phyloP scores from a whole-genome alignment of 2,888 invertebrate genomes.

The Platerodrilus igneus region DNA sequence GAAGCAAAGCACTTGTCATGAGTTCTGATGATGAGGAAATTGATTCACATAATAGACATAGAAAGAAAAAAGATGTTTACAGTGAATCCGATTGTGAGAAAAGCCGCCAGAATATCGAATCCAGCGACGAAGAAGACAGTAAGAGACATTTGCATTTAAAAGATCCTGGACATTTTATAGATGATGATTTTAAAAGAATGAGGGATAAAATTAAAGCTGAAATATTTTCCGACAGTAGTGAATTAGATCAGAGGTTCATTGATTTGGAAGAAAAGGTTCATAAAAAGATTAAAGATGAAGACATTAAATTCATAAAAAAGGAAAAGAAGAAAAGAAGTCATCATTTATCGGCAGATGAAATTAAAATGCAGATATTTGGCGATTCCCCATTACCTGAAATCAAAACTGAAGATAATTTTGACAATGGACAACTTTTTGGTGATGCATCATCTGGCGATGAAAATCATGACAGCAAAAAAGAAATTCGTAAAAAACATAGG shows the following conservation, averaged over 20 bases:
- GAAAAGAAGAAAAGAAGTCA: constrained; percentile 41
- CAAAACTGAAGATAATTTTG: constrained; percentile 43
- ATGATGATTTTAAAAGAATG: constrained; percentile 60
- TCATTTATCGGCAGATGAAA: constrained; percentile 33
- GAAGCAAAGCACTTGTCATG: constrained; percentile 42
- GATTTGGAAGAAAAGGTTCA: constrained; percentile 37
- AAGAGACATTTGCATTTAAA: constrained; percentile 59
- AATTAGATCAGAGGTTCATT: constrained; percentile 51
- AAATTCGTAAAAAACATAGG: constrained; percentile 72
- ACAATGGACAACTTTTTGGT: constrained; percentile 29
- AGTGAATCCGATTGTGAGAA: constrained; percentile 55
- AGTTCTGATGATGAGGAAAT: constrained; percentile 45
- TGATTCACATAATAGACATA: constrained; percentile 21
- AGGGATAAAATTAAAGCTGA: constrained; percentile 56
- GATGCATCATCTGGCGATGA: constrained; percentile 43
- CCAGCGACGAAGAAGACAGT: constrained; percentile 46
- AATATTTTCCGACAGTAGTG: constrained; percentile 56
- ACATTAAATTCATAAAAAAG: constrained; percentile 40
- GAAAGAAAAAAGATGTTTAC: constrained; percentile 50
- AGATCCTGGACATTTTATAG: constrained; percentile 67
- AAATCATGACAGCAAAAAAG: constrained; percentile 38
- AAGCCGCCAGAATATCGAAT: constrained; percentile 44
- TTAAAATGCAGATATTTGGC: constrained; percentile 36
- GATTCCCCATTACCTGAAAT: constrained; percentile 33
- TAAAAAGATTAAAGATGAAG: constrained; percentile 39